phyloP scores from a whole-genome alignment of 2,888 invertebrate genomes.

The Artemia sp. region DNA sequence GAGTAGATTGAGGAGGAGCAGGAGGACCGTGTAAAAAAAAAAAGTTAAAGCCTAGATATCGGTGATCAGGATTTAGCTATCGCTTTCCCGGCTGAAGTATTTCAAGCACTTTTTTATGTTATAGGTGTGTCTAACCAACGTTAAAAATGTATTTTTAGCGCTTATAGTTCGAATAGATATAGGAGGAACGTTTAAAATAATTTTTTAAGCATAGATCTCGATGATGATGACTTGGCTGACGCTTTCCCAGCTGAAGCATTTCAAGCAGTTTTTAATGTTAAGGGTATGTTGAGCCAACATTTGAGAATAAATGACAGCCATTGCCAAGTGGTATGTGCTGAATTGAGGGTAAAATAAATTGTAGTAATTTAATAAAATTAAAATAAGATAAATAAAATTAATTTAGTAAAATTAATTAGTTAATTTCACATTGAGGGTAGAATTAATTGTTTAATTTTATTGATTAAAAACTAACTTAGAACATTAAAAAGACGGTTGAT shows the following conservation, averaged over 20 bases:
- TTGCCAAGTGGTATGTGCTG: too few relatives aligned
- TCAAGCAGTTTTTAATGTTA: background rate
- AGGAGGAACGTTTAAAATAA: too few relatives aligned
- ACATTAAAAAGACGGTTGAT: too few relatives aligned
- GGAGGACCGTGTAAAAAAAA: too few relatives aligned
- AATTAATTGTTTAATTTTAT: too few relatives aligned
- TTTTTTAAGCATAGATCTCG: background rate
- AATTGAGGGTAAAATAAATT: too few relatives aligned
- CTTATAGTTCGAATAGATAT: background rate
- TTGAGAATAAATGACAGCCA: background rate
- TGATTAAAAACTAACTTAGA: too few relatives aligned
- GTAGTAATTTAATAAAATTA: too few relatives aligned
- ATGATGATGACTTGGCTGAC: conserved; percentile 7
- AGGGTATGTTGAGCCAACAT: background rate
- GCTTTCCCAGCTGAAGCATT: conserved; percentile 1
- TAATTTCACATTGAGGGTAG: too few relatives aligned
- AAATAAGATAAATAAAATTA: too few relatives aligned
- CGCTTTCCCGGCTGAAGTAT: conserved; percentile 1
- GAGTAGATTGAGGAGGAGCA: too few relatives aligned
- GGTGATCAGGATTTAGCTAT: background rate
- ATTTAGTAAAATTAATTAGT: too few relatives aligned
- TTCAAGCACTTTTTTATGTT: background rate
- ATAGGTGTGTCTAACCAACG: background rate
- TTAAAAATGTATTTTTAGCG: background rate
- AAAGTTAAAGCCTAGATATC: background rate